Percentiles rank a stretch among this genome's conserved stretches.
phyloP scores from a whole-genome alignment of 1,140 invertebrate genomes.

The Phymastichus coffea region DNA sequence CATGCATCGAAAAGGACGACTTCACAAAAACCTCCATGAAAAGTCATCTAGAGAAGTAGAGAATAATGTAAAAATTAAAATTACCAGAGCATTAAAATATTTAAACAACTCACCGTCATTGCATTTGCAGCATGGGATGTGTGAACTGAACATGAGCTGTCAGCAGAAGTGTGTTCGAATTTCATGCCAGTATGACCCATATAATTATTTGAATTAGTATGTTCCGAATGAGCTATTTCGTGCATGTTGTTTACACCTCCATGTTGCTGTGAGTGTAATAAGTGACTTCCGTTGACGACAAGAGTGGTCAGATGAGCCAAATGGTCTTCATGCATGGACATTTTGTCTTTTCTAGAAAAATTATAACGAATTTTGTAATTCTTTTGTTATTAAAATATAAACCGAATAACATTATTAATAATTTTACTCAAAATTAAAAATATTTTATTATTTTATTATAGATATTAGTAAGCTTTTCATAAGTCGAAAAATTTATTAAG shows the following conservation, averaged over 20 bases:
- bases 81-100: not conserved
- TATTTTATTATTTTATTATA: too few relatives aligned
- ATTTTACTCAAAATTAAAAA: too few relatives aligned
- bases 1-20: conserved; percentile 78
- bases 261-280: too few relatives aligned
- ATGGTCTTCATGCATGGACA: conserved; percentile 37
- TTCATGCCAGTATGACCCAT: conserved; percentile 37
- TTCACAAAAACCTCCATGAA: conserved; percentile 75
- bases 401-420: too few relatives aligned
- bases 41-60: conserved; percentile 63
- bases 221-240: conserved; percentile 28
- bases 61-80: not conserved
- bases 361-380: too few relatives aligned
- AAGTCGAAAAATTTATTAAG: too few relatives aligned
- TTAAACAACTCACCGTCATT: conserved; percentile 45
- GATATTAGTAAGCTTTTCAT: too few relatives aligned
- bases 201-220: conserved; percentile 25
- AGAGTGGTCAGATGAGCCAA: too few relatives aligned
- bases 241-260: not conserved
- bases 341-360: too few relatives aligned
- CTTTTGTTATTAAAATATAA: too few relatives aligned
- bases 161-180: conserved; percentile 22
- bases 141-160: not conserved
- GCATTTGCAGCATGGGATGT: conserved; percentile 35
- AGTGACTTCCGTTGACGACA: not conserved